Conservation (phyloP, 2,113 vertebrate genomes). For the Thermophis baileyi region DNA sequence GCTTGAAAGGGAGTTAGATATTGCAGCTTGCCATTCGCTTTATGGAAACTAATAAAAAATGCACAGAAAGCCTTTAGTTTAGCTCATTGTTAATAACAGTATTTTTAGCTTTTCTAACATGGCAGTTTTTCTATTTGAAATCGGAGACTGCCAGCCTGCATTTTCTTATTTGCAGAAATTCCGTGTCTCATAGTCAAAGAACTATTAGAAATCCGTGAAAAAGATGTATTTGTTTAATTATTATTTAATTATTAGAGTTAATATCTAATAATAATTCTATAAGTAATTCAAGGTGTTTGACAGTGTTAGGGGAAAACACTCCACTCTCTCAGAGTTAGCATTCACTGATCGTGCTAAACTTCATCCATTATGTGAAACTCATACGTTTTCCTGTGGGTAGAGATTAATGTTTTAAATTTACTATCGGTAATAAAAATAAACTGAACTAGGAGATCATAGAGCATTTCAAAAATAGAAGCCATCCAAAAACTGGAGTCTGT, state of each 20-base stretch:
- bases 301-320: neutral
- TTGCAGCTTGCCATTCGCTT: neutral
- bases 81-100: neutral
- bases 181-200: neutral
- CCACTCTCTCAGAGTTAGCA: neutral
- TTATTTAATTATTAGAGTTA: neutral
- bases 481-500: neutral
- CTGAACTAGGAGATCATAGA: neutral
- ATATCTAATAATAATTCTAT: neutral
- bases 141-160: neutral
- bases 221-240: neutral
- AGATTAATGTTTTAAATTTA: neutral
- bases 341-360: neutral
- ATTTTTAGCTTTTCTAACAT: constrained; percentile 9
- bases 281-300: neutral
- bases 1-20: neutral
- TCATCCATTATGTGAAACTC: neutral
- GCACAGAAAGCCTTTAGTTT: neutral
- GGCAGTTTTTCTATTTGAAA: constrained; percentile 11
- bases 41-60: constrained; percentile 9
- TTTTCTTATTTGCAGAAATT: neutral
- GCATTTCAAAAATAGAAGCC: neutral
- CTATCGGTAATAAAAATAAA: neutral
- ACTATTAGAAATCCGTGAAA: neutral
- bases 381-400: neutral